Evolutionary conservation across 2,113 vertebrate species (phyloP).

Genomic region (Pholis gunnellus): DNA sequence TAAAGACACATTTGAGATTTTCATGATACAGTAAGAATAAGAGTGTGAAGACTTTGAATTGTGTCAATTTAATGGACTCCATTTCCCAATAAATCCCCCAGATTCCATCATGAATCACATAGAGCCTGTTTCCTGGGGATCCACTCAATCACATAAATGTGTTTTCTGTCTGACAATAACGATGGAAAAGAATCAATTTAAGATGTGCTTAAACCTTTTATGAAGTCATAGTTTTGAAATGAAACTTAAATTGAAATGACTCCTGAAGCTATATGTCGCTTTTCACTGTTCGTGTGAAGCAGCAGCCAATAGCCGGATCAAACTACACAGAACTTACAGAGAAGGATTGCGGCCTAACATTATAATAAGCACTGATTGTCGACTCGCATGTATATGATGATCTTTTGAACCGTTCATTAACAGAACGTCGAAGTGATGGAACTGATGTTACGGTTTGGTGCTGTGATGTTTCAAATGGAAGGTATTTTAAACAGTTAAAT

Average conservation of each 20-base stretch:
- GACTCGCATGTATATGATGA: background rate
- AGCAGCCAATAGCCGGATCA: background rate
- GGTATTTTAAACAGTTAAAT: background rate
- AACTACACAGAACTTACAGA: background rate
- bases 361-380: background rate
- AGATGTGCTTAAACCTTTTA: background rate
- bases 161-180: conserved; percentile 26
- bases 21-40: background rate
- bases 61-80: background rate
- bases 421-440: background rate
- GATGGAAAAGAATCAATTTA: background rate
- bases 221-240: conserved; percentile 1
- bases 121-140: background rate
- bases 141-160: background rate
- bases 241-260: background rate
- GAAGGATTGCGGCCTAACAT: background rate
- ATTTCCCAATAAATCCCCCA: conserved; percentile 1
- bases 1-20: conserved; percentile 21
- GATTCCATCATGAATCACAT: background rate
- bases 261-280: background rate
- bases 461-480: background rate
- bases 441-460: background rate
- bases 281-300: too few relatives aligned
- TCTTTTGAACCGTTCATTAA: background rate
- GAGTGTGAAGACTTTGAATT: background rate